Conservation (phyloP, 2,113 vertebrate species). For the Mirounga angustirostris region DNA sequence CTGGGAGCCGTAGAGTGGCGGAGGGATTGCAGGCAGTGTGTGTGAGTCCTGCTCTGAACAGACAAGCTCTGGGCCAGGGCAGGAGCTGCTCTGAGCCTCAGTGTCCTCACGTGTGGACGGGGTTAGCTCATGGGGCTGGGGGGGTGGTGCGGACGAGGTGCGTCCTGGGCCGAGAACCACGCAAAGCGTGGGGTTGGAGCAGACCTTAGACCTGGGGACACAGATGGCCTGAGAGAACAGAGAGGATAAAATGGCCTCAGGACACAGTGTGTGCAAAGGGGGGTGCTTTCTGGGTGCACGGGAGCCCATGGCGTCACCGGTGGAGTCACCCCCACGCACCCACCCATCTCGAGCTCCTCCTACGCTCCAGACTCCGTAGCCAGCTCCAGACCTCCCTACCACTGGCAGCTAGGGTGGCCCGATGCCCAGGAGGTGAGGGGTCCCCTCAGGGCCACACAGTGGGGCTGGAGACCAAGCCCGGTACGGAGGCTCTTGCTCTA, state of each 20-base stretch:
- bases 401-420: neutral
- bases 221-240: no score
- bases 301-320: fast-evolving
- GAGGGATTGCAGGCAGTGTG: fast-evolving
- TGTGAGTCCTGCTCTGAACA: fast-evolving
- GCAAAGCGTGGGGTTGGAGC: neutral
- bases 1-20: fast-evolving
- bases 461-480: neutral
- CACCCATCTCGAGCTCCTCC: neutral
- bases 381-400: neutral
- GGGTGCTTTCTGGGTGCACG: neutral
- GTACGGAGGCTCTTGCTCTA: neutral
- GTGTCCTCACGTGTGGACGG: neutral
- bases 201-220: neutral
- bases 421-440: fast-evolving
- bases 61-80: neutral
- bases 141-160: neutral
- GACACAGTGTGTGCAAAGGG: fast-evolving
- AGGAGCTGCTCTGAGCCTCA: neutral
- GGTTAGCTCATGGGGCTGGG: neutral
- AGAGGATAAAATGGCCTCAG: neutral
- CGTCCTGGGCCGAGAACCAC: neutral
- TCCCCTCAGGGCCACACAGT: neutral
- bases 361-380: neutral
- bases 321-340: fast-evolving